Conservation (phyloP, 2,113 vertebrate species). For the Galeopterus variegatus region DNA sequence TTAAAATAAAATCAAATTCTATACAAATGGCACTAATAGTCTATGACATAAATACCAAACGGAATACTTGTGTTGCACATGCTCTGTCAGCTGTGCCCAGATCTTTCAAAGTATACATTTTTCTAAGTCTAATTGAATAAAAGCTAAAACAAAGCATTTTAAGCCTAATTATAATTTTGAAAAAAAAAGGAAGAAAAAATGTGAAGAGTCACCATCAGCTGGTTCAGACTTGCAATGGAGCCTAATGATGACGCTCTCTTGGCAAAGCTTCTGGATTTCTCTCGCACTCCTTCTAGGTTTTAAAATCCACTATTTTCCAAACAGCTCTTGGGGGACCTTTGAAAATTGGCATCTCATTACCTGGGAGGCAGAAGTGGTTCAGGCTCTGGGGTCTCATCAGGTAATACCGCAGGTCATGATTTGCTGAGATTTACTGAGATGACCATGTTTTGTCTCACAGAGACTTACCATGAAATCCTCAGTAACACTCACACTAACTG, state of each 20-base stretch:
- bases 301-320: constrained; percentile 56
- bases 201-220: constrained; percentile 59
- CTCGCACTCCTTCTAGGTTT: constrained; percentile 57
- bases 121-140: constrained; percentile 70
- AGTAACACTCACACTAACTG: constrained; percentile 39
- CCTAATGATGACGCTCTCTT: constrained; percentile 62
- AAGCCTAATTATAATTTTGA: constrained; percentile 64
- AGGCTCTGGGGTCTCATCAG: constrained; percentile 35
- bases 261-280: constrained; percentile 25
- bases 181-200: neutral
- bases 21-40: constrained; percentile 78
- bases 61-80: constrained; percentile 72
- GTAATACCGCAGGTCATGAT: neutral
- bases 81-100: constrained; percentile 55
- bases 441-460: neutral
- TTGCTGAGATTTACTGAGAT: neutral
- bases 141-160: constrained; percentile 69
- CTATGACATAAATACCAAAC: constrained; percentile 72
- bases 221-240: constrained; percentile 30
- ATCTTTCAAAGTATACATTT: constrained; percentile 67
- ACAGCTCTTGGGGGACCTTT: constrained; percentile 15
- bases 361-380: constrained; percentile 33
- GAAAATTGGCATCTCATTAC: neutral
- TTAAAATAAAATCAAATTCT: constrained; percentile 82
- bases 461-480: constrained; percentile 53